Evolutionary conservation across 2,888 invertebrate genomes (phyloP), one percentile per base, ranked within the genome.

Genomic region (Leptinotarsa peninsularis): DNA sequence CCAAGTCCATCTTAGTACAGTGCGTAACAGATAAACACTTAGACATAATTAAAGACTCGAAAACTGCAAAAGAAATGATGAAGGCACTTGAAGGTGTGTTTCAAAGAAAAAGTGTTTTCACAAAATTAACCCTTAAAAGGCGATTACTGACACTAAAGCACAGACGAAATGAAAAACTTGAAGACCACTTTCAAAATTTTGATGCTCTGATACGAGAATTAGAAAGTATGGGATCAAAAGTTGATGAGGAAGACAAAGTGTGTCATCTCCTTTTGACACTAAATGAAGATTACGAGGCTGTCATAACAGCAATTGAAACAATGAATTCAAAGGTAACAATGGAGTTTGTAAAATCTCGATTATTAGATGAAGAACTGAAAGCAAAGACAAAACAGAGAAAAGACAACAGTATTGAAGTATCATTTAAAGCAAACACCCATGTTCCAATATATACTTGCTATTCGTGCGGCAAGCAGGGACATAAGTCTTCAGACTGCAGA

Each of bases 231-330:
- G 80, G 81, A 27, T 74, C 77, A 14, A 82, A 81, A 69, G 66
- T 82, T 66, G 80, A 82, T 52, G 83, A 82, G 73, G 49, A 58
- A 27, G 81, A 82, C 71, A 76, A 73, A 66, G 72, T 66, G 18
- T 66, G 66, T 17, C 66, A 66, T 66, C 17, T 66, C 10, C 67
- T 83, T 52, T 63, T 82, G 60, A 72, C 80, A 33, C 63, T 83
- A 66, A 76, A 76, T 67, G 76, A 78, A 33, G 67, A 74, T 21
- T 83, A 79, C 71, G 77, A 83, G 21, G 73, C 76, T 15, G 80
- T 84, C n/a, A 81, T 83, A 43, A 83, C 81, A 21, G 79, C 80
- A 13, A 75, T 83, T 27, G 81, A 83, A 77, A 83, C 82, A n/a
- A 54, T 79, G 50, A 78, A 74, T 50, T 71, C 54, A 15, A 21